Evolutionary conservation across 1,140 invertebrate species (phyloP).

Genomic region (Hestina assimilis): DNA sequence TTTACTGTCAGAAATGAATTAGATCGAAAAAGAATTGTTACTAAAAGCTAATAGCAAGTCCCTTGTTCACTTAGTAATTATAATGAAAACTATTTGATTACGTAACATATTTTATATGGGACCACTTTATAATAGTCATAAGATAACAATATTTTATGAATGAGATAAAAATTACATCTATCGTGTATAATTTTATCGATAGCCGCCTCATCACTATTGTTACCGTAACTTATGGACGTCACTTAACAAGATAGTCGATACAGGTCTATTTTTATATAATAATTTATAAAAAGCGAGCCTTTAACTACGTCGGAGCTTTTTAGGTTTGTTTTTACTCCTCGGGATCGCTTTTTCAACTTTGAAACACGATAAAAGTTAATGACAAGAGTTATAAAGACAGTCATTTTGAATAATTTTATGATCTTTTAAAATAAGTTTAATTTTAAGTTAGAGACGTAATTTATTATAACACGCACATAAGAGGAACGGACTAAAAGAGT

Average conservation of each 20-base stretch:
- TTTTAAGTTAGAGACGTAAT: not conserved
- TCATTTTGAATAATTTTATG: not conserved
- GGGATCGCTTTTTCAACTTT: not conserved
- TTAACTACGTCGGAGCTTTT: not conserved
- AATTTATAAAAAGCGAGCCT: conserved; percentile 1
- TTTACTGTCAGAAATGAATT: too few species aligned
- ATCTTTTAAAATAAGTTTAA: not conserved
- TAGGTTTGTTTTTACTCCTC: not conserved
- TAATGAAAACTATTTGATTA: too few species aligned
- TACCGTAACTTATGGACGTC: conserved; percentile 2
- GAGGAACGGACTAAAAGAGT: too few species aligned
- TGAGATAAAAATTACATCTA: too few species aligned
- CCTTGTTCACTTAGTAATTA: too few species aligned
- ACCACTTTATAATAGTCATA: too few species aligned
- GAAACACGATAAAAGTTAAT: not conserved
- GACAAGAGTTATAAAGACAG: not conserved
- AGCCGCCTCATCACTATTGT: not conserved
- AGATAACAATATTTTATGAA: too few species aligned
- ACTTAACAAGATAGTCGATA: conserved; percentile 1
- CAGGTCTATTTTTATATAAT: conserved; percentile 5
- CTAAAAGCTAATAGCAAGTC: too few species aligned
- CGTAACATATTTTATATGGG: too few species aligned
- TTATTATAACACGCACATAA: too few species aligned
- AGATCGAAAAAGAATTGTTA: too few species aligned
- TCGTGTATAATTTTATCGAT: not conserved